phyloP scores from a whole-genome alignment of 2,888 invertebrate genomes.

The Tipula confusa region DNA sequence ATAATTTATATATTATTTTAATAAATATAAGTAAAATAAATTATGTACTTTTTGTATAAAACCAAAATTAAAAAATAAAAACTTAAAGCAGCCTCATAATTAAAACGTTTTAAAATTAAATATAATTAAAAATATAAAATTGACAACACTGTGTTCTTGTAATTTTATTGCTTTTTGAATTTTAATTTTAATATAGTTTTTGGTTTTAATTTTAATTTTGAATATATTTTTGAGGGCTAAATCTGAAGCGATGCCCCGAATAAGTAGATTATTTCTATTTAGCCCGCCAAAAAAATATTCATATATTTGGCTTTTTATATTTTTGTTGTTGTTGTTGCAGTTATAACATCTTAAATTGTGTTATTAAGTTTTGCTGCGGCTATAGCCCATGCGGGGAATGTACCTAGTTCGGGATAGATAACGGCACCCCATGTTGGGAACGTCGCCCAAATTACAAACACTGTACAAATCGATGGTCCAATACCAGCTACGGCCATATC shows the following conservation, averaged over 20 bases:
- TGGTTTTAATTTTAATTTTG: background rate
- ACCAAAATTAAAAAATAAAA: background rate
- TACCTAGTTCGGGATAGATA: conserved; percentile 59
- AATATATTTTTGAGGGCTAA: background rate
- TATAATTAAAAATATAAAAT: background rate
- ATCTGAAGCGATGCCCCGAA: background rate
- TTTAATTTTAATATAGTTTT: background rate
- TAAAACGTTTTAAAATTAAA: background rate
- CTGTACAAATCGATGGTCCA: conserved; percentile 71
- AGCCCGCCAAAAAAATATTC: background rate
- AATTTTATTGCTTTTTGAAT: background rate
- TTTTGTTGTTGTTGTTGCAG: background rate
- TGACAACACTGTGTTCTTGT: background rate
- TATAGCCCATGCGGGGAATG: conserved; percentile 61
- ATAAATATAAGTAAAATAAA: conserved; percentile 17
- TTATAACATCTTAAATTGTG: conserved; percentile 41
- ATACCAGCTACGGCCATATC: conserved; percentile 77
- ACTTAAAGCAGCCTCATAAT: background rate
- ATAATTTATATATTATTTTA: background rate
- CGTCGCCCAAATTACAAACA: conserved; percentile 63
- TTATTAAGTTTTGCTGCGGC: background rate
- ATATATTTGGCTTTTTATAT: background rate
- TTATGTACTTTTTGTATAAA: background rate
- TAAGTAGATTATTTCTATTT: background rate
- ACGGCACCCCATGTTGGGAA: conserved; percentile 71